Evolutionary conservation across 2,797 vertebrate species (phyloP), one percentile per base, ranked within the genome.

Genomic region (Myotis pilosus): DNA sequence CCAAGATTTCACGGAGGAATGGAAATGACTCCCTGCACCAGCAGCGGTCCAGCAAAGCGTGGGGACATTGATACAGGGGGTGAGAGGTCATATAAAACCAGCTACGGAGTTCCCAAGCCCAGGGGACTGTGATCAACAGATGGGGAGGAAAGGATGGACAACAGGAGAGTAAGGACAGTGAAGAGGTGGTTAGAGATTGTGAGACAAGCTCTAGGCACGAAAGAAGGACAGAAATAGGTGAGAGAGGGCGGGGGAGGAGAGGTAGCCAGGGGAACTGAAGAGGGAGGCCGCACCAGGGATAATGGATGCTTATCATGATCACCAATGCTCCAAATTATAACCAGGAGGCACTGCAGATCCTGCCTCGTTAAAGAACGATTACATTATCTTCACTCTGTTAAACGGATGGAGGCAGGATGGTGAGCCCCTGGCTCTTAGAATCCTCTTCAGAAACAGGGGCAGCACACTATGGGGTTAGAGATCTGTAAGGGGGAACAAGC

Each of bases 371-470:
- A 96, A 91, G 62, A 64, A 72, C 25, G 3, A 95, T 92, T 93
- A 89, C 78, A 95, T 95, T 88, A 94, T 92, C 87, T 91, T n/a
- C 93, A 95, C 62, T 89, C 80, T 85, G 83, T 92, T 94, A 93
- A 89, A 84, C 53, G 22, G 74, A 95, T 17, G 30, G 53, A 36
- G 28, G 71, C 53, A 23, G 71, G 81, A 71, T 17, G 69, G 82
- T 28, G 55, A 79, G 76, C 71, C 20, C 22, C 66, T 20, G 60
- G 55, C 83, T 89, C 95, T 81, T 3, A 78, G 76, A 91, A 44
- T 41, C 33, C 62, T 87, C 80, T 60, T 91, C 20, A 33, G 71
- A 76, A 72, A 87, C n/a, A 81, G 30, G 22, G 11, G 20, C 5
- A 15, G 16, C 6, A 49, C 6, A 7, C 0, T 13, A 19, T 10